phyloP scores from a whole-genome alignment of 2,113 vertebrate species.

The Falcunculus frontatus region DNA sequence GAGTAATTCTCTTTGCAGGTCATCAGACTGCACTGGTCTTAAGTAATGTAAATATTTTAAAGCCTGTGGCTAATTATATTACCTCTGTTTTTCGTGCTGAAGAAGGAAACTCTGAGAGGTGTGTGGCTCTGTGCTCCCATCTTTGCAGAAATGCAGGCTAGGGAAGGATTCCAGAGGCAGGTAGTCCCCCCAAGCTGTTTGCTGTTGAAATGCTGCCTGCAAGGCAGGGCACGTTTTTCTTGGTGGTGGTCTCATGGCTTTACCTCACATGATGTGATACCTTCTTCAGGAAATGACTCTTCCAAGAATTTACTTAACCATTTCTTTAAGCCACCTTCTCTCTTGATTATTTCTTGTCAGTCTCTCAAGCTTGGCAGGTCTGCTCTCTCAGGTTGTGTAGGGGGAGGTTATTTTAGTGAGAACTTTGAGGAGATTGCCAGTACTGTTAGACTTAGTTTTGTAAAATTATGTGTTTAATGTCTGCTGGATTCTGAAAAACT shows the following conservation, averaged over 20 bases:
- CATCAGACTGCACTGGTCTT: background rate
- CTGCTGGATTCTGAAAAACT: background rate
- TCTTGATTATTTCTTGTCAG: background rate
- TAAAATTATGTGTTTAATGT: background rate
- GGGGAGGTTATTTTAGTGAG: background rate
- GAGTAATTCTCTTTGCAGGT: background rate
- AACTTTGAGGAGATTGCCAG: background rate
- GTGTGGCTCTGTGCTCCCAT: background rate
- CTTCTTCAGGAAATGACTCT: background rate
- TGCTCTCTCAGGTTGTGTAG: background rate
- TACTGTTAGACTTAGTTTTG: background rate
- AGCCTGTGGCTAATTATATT: background rate
- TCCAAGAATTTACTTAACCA: background rate
- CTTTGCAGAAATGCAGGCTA: background rate
- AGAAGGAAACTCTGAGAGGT: background rate
- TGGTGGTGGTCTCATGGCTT: background rate
- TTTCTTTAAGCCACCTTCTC: background rate
- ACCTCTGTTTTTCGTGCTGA: background rate
- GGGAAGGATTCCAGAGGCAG: background rate
- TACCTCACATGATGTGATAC: background rate
- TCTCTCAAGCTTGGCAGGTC: background rate
- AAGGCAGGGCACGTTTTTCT: background rate
- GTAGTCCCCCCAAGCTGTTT: background rate
- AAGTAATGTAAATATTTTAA: constrained; percentile 42
- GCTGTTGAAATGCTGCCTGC: background rate